phyloP scores from a whole-genome alignment of 2,888 invertebrate species.

The Eilema depressum region DNA sequence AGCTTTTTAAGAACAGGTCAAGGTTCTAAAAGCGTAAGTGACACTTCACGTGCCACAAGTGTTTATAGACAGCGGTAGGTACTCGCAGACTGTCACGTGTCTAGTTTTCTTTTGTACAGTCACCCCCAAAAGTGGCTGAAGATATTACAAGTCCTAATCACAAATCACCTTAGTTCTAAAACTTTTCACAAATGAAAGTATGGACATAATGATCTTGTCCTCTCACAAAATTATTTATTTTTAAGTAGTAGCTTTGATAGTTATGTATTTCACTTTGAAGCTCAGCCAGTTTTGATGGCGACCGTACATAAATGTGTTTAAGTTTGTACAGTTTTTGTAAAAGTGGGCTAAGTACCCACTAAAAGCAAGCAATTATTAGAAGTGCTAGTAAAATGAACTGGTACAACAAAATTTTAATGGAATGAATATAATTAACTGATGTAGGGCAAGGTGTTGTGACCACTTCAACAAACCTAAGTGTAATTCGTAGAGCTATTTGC shows the following conservation, averaged over 20 bases:
- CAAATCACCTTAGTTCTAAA: not conserved
- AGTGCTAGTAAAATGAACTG: not conserved
- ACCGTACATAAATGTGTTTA: not conserved
- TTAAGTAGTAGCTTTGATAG: too few species aligned
- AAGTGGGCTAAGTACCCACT: conserved; percentile 1
- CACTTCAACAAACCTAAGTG: not conserved
- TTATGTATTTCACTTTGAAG: too few species aligned
- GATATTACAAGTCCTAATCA: not conserved
- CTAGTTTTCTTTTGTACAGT: not conserved
- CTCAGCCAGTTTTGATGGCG: not conserved
- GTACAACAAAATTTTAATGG: not conserved
- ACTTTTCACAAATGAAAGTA: not conserved
- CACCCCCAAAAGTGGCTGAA: not conserved
- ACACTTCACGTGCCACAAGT: too few species aligned
- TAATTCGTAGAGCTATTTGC: not conserved
- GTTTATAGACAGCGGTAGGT: not conserved
- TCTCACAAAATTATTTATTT: too few species aligned
- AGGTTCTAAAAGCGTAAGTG: too few species aligned
- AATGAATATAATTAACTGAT: not conserved
- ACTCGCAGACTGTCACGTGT: not conserved
- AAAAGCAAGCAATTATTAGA: conserved; percentile 1
- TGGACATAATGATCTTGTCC: not conserved
- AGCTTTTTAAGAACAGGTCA: too few species aligned
- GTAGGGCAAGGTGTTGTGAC: not conserved
- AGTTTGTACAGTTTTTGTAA: conserved; percentile 1